Evolutionary conservation across 2,888 invertebrate genomes (phyloP).

Genomic region (Xestia xanthographa): DNA sequence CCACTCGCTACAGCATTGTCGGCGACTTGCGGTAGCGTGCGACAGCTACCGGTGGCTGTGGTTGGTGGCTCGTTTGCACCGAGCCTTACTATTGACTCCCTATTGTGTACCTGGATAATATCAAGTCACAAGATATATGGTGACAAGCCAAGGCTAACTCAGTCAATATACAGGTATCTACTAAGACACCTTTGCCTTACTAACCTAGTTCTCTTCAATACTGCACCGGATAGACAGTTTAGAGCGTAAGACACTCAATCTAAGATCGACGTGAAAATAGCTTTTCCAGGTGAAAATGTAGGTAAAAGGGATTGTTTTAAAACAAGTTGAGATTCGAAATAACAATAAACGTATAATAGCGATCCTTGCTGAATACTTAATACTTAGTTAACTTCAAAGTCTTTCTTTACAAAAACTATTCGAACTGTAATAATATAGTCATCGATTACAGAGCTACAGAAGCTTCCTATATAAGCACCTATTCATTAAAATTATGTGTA

Average conservation of each 20-base stretch:
- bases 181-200: slow-evolving; percentile 23
- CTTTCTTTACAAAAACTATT: neutral
- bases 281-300: neutral
- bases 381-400: neutral
- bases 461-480: slow-evolving; percentile 57
- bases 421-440: slow-evolving; percentile 10
- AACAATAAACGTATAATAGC: neutral
- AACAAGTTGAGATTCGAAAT: neutral
- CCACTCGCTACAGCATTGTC: too few relatives aligned
- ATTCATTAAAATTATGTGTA: slow-evolving; percentile 80
- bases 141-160: slow-evolving; percentile 34
- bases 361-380: neutral
- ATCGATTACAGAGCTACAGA: slow-evolving; percentile 54
- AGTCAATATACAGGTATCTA: slow-evolving; percentile 32
- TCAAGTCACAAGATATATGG: slow-evolving; percentile 2
- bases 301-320: rapidly evolving
- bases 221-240: slow-evolving; percentile 16
- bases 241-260: slow-evolving; percentile 5
- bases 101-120: neutral
- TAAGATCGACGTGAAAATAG: slow-evolving; percentile 29
- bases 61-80: too few relatives aligned
- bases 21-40: too few relatives aligned
- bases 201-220: slow-evolving; percentile 42
- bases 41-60: too few relatives aligned
- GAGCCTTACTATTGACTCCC: too few relatives aligned